phyloP scores from a whole-genome alignment of 1,140 invertebrate species.

The Drosophila setifemur region DNA sequence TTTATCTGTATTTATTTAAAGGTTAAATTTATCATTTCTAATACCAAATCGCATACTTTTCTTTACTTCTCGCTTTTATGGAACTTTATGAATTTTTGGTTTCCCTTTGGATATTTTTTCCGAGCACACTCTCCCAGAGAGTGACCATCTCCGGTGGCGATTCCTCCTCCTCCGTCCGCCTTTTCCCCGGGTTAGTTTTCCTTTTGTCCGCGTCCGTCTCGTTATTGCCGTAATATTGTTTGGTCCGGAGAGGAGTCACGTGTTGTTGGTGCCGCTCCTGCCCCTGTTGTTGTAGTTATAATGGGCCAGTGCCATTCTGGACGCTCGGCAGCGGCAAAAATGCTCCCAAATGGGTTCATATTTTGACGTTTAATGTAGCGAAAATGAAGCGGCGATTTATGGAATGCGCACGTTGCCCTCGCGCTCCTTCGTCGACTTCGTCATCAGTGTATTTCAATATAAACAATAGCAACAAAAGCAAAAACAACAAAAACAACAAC shows the following conservation, averaged over 20 bases:
- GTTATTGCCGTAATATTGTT: slow-evolving; percentile 69
- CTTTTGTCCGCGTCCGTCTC: slow-evolving; percentile 70
- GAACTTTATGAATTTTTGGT: slow-evolving; percentile 12
- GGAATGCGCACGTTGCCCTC: slow-evolving; percentile 74
- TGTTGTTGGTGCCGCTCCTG: slow-evolving; percentile 37
- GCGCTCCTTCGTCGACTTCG: slow-evolving; percentile 5
- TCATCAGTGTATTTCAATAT: not conserved
- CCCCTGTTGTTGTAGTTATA: slow-evolving; percentile 69
- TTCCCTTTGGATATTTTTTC: slow-evolving; percentile 7
- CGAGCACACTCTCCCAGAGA: not conserved
- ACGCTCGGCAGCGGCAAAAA: slow-evolving; percentile 50
- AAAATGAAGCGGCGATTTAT: slow-evolving; percentile 79
- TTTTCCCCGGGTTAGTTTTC: slow-evolving; percentile 29
- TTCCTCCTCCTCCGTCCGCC: not conserved
- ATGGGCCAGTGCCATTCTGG: slow-evolving; percentile 62
- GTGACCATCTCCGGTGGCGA: slow-evolving; percentile 1
- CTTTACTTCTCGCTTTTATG: too few species aligned
- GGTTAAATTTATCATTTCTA: too few species aligned
- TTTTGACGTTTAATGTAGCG: slow-evolving; percentile 80
- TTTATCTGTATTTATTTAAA: too few species aligned
- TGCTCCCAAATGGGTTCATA: slow-evolving; percentile 79
- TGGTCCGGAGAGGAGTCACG: slow-evolving; percentile 24
- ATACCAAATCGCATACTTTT: too few species aligned
- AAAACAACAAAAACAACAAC: not conserved
- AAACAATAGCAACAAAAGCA: not conserved